Percentiles rank a stretch among this genome's conserved stretches.
These are phyloP conservation scores for Eumerus sabulonum DNA, from an alignment of 2,888 invertebrate genomes.

Conservation along the genomic window DNA sequence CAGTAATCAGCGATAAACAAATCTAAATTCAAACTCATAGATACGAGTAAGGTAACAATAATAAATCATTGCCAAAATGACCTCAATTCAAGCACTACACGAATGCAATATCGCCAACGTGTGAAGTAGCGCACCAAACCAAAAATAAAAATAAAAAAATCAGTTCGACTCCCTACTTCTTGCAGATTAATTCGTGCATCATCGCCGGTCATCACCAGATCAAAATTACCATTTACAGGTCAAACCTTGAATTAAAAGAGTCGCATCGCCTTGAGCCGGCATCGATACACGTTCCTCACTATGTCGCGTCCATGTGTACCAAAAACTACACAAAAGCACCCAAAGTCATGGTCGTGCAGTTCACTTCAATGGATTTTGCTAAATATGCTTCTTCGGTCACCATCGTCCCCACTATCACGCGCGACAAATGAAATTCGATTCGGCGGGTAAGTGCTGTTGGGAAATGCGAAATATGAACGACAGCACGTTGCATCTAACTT, in stretches of 20 bases:
- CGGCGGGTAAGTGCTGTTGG: too few species aligned
- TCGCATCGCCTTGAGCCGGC: conserved; percentile 48
- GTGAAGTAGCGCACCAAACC: neutral
- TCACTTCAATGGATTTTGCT: neutral
- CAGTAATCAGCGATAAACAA: too few species aligned
- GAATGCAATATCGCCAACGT: neutral
- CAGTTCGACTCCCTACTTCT: too few species aligned
- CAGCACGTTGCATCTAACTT: neutral
- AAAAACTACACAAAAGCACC: conserved; percentile 37
- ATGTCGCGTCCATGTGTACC: conserved; percentile 24
- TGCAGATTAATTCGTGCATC: neutral
- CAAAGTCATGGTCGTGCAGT: conserved; percentile 61
- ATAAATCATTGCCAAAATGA: conserved; percentile 3
- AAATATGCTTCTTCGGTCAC: neutral
- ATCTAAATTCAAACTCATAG: too few species aligned
- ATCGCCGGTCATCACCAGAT: conserved; percentile 9
- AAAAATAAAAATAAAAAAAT: neutral
- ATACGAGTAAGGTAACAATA: too few species aligned
- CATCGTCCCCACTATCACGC: too few species aligned
- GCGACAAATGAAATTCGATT: too few species aligned
- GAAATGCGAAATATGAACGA: too few species aligned
- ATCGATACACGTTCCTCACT: conserved; percentile 2
- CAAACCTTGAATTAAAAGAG: conserved; percentile 48
- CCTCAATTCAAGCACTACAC: conserved; percentile 10
- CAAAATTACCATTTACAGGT: conserved; percentile 60